A percentile compares a stretch with the other conserved stretches of the same genome.
These are phyloP conservation scores for Plotosus lineatus DNA, from an alignment of 2,113 vertebrate species.

Conservation along the genomic window DNA sequence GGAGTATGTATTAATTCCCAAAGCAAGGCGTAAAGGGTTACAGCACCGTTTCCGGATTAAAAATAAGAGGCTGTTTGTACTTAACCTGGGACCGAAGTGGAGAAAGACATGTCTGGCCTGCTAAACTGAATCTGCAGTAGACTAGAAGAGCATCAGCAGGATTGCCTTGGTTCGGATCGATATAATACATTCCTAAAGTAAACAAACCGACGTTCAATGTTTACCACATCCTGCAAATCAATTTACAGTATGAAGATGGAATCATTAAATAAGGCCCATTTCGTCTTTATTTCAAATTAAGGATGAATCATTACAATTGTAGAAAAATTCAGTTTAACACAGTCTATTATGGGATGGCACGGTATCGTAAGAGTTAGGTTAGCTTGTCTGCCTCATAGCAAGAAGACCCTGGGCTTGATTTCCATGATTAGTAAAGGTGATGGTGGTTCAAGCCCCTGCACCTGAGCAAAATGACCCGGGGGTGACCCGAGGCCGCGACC, in stretches of 20 bases:
- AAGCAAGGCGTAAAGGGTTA: neutral
- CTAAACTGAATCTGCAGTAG: constrained; percentile 79
- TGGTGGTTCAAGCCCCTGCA: too few species aligned
- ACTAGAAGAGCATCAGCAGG: constrained; percentile 73
- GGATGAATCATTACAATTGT: neutral
- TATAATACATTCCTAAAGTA: constrained; percentile 77
- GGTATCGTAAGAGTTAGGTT: too few species aligned
- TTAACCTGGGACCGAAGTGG: constrained; percentile 72
- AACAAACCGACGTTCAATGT: neutral
- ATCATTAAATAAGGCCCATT: neutral
- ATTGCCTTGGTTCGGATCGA: constrained; percentile 85
- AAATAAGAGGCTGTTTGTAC: neutral
- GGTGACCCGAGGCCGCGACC: too few species aligned
- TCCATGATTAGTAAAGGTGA: too few species aligned
- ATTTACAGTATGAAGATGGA: neutral
- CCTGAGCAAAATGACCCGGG: too few species aligned
- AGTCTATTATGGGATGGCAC: neutral
- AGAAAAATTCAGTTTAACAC: neutral
- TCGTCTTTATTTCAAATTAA: neutral
- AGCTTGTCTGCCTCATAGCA: too few species aligned
- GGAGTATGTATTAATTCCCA: neutral
- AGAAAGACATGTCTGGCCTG: constrained; percentile 78
- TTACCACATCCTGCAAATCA: neutral
- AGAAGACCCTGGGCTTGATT: too few species aligned
- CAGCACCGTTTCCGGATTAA: neutral